Evolutionary conservation across 2,797 vertebrate genomes (phyloP).

Genomic region (Leptatherina wallacei): DNA sequence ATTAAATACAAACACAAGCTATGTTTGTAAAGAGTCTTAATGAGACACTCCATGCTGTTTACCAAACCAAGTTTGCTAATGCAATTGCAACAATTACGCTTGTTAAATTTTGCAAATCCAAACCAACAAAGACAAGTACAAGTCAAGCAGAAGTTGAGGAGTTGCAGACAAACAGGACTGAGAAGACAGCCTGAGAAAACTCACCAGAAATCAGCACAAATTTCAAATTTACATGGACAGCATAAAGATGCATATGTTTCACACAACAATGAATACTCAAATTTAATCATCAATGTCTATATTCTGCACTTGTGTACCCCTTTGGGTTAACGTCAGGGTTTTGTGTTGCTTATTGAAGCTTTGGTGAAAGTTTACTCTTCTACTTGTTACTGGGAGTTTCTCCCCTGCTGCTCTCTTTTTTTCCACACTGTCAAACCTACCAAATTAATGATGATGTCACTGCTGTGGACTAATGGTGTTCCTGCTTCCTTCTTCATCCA

Average conservation of each 20-base stretch:
- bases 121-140: constrained; percentile 65
- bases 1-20: not conserved
- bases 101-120: constrained; percentile 76
- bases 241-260: not conserved
- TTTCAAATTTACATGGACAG: not conserved
- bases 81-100: constrained; percentile 67
- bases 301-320: not conserved
- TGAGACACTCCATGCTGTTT: constrained; percentile 54
- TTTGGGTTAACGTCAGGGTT: not conserved
- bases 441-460: no score
- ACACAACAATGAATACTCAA: not conserved
- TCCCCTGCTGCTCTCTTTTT: no score
- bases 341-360: not conserved
- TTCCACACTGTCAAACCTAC: no score
- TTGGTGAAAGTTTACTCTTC: no score
- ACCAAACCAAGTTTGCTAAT: constrained; percentile 52
- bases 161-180: constrained; percentile 32
- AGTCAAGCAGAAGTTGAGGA: constrained; percentile 51
- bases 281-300: not conserved
- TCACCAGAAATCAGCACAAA: not conserved
- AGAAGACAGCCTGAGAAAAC: constrained; percentile 5
- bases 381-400: no score
- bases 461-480: no score
- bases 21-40: constrained; percentile 48
- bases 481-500: no score